A percentile compares a stretch with the other conserved stretches of the same genome.
These are phyloP conservation scores for Tetragonisca angustula DNA, from an alignment of 2,888 invertebrate genomes.

Conservation along the genomic window DNA sequence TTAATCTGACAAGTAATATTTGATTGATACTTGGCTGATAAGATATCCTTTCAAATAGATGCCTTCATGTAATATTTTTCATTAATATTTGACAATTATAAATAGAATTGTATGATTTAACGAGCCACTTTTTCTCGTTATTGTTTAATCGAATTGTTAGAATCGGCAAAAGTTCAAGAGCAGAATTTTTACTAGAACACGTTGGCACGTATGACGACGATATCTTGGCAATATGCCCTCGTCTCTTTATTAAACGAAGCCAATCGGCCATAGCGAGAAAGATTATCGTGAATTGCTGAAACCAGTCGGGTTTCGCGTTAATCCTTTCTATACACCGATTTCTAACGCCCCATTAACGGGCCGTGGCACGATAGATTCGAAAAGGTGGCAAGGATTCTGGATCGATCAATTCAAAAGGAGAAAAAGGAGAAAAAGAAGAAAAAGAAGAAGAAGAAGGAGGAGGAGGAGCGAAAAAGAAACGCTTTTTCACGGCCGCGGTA, in stretches of 20 bases:
- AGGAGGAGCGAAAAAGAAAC: slow-evolving; percentile 33
- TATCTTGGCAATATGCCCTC: slow-evolving; percentile 24
- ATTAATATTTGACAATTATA: no score
- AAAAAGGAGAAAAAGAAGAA: slow-evolving; percentile 11
- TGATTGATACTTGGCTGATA: no score
- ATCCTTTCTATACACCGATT: slow-evolving; percentile 57
- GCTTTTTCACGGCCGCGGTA: slow-evolving; percentile 44
- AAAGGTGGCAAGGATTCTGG: slow-evolving; percentile 58
- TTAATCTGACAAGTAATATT: no score
- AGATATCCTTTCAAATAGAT: no score
- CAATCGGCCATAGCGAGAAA: slow-evolving; percentile 27
- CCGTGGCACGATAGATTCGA: slow-evolving; percentile 34
- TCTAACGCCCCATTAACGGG: slow-evolving; percentile 46
- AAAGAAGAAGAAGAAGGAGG: slow-evolving; percentile 29
- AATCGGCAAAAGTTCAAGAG: no score
- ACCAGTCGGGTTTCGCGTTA: slow-evolving; percentile 41
- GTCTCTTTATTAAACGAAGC: slow-evolving; percentile 50
- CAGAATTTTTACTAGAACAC: no score
- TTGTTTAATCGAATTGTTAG: no score
- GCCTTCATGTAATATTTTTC: no score
- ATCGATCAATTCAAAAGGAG: slow-evolving; percentile 58
- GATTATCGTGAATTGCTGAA: slow-evolving; percentile 62
- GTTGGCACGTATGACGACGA: background rate
- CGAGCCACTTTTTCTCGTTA: no score
- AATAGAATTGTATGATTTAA: no score